These are phyloP conservation scores for Parthenolecanium corni DNA, from an alignment of 2,888 invertebrate species.

Conservation along the genomic window DNA sequence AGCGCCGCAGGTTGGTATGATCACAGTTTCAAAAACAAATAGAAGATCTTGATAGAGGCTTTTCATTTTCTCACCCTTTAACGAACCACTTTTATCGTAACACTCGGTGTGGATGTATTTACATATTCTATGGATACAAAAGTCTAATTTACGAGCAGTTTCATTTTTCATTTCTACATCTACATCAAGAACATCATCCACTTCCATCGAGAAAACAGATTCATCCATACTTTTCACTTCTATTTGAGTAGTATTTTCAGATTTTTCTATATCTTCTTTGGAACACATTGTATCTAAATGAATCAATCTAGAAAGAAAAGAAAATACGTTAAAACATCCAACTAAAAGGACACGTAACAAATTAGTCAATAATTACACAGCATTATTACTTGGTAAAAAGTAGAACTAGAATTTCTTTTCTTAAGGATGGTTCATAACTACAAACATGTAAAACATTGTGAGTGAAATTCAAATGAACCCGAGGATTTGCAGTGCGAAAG, in stretches of 20 bases:
- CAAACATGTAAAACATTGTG: constrained; percentile 65
- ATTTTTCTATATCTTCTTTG: constrained; percentile 44
- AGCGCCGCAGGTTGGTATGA: constrained; percentile 72
- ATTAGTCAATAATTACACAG: constrained; percentile 36
- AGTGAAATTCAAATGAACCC: constrained; percentile 60
- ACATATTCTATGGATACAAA: constrained; percentile 62
- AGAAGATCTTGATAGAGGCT: constrained; percentile 42
- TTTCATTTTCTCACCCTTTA: constrained; percentile 49
- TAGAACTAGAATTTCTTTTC: constrained; percentile 56
- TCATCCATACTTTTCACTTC: constrained; percentile 36
- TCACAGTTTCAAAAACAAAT: constrained; percentile 58
- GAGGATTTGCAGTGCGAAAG: constrained; percentile 56
- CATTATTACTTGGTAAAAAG: constrained; percentile 69
- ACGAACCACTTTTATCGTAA: constrained; percentile 40
- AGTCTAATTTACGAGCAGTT: constrained; percentile 57
- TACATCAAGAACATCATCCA: constrained; percentile 39
- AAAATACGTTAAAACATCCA: constrained; percentile 14
- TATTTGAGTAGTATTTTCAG: constrained; percentile 40
- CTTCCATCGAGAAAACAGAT: constrained; percentile 35
- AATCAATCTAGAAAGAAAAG: constrained; percentile 37
- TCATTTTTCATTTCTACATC: constrained; percentile 42
- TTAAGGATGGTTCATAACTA: constrained; percentile 59
- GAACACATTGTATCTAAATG: constrained; percentile 62
- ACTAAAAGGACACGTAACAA: constrained; percentile 3
- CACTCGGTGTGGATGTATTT: constrained; percentile 54